Conservation (phyloP, 2,797 vertebrate genomes). For the Arctocebus calabarensis region DNA sequence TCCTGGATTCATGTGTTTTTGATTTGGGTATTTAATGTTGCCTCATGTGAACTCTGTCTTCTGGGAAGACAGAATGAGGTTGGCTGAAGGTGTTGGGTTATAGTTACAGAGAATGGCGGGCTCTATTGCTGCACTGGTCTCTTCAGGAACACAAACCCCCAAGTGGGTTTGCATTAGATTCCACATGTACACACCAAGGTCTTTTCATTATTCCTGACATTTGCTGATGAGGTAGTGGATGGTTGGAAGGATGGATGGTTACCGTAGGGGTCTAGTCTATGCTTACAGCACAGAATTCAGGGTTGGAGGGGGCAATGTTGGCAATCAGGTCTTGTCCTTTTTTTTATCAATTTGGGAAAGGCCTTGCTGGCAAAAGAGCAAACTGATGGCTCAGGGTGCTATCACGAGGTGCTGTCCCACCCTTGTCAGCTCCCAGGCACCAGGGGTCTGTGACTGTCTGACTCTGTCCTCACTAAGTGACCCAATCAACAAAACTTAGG, state of each 20-base stretch:
- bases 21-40: slow-evolving; percentile 2
- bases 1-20: neutral
- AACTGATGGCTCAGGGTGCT: neutral
- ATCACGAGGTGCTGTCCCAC: neutral
- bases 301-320: neutral
- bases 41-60: slow-evolving; percentile 16
- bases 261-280: neutral
- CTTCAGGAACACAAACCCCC: neutral
- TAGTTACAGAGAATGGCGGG: neutral
- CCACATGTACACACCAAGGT: neutral
- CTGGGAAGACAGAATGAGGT: neutral
- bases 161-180: neutral
- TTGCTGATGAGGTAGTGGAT: neutral
- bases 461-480: neutral
- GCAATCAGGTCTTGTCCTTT: neutral
- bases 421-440: neutral
- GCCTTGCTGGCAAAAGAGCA: neutral
- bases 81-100: neutral
- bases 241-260: neutral
- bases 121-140: neutral
- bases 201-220: neutral
- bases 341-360: neutral
- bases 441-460: neutral
- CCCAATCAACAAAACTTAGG: neutral
- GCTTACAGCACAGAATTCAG: neutral